Evolutionary conservation across 2,113 vertebrate species (phyloP), one percentile per base, ranked within the genome.

Genomic region (Triplophysa tibetana): DNA sequence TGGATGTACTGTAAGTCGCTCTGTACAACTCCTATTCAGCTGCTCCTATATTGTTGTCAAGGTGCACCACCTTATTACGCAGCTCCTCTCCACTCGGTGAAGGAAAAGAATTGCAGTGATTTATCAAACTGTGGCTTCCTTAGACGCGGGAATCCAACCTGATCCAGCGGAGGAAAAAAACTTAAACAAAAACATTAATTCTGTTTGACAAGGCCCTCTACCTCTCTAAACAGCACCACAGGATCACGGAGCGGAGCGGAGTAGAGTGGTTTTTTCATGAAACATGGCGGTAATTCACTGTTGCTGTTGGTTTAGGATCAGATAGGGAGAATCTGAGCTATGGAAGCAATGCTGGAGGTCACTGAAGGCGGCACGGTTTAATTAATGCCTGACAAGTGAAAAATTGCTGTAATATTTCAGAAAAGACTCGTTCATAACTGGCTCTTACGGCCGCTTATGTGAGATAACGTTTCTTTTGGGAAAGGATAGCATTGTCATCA

Each of bases 391-490:
- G 54, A 58, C 79, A 24, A 4, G 23, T 75, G 50, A 81, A 81
- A 82, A 83, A 89, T 89, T 58, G 50, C 82, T 75, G 41, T 48
- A 72, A 66, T 82, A 62, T 65, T 62, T 77, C 64, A 50, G 43
- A 54, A 26, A n/a, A 2, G 19, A 81, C 80, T 58, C 16, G 61
- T 70, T 14, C 81, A 56, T 43, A 33, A 78, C 72, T 84, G 84
- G 77, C 77, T 26, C 72, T 29, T 12, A 21, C 63, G 75, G 74
- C 70, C 85, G 29, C 24, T 81, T 61, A 48, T 50, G 33, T 58
- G 33, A 84, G 63, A 64, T 73, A 64, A 54, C 62, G 84, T 86
- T 88, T 86, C 82, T 88, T 75, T 86, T 70, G 80, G 82, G 85
- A 88, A 83, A 81, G 81, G 82, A 75, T 81, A 76, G 75, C 74